Percentiles rank a stretch among this genome's conserved stretches.
Conservation (phyloP, 37 sponge, comb jelly and placozoan genomes). For the Beroe forskalii region DNA sequence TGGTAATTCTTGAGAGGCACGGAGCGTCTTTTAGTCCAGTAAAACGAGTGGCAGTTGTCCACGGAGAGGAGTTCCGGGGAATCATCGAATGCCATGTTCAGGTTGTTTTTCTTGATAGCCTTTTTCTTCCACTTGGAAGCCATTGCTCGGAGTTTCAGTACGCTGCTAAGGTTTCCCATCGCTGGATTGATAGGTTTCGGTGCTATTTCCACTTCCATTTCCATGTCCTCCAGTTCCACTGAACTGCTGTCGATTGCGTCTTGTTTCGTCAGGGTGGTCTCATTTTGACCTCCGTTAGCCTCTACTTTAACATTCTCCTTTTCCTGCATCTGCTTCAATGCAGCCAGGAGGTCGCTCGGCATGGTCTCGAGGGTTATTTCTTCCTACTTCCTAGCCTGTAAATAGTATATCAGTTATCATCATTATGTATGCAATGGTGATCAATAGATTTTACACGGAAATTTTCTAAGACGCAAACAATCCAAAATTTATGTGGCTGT, state of each 20-base stretch:
- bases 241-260: neutral
- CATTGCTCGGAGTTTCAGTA: neutral
- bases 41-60: neutral
- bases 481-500: too few relatives aligned
- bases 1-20: conserved; percentile 42
- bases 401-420: too few relatives aligned
- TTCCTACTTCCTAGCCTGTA: too few relatives aligned
- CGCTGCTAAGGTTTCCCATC: neutral
- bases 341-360: too few relatives aligned
- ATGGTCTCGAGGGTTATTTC: too few relatives aligned
- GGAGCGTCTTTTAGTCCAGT: conserved; percentile 15
- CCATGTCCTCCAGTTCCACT: neutral
- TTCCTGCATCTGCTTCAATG: too few relatives aligned
- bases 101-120: conserved; percentile 14
- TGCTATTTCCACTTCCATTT: neutral
- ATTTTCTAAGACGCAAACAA: too few relatives aligned
- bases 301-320: too few relatives aligned
- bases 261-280: neutral
- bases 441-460: too few relatives aligned
- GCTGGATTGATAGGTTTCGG: neutral
- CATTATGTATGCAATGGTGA: too few relatives aligned
- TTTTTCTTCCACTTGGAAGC: conserved; percentile 15
- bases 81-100: conserved; percentile 50
- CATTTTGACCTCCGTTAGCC: too few relatives aligned
- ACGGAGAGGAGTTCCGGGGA: neutral